Conservation (phyloP, 2,888 invertebrate species). For the Neoitamus cyanurus region DNA sequence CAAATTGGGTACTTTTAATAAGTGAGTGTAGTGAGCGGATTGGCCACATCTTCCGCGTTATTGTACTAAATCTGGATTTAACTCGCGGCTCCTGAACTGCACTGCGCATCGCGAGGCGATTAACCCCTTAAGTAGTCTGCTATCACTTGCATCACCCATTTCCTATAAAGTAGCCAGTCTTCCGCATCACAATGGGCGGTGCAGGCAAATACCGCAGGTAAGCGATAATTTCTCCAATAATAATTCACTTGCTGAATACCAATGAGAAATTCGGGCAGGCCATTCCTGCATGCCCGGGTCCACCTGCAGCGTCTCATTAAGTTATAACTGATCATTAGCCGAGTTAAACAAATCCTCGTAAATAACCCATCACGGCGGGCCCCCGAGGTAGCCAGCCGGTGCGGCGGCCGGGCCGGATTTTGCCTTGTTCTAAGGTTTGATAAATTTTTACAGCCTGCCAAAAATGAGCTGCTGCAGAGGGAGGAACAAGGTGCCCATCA, state of each 20-base stretch:
- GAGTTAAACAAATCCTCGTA: slow-evolving; percentile 28
- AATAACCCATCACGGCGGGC: slow-evolving; percentile 13
- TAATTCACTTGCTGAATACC: not conserved
- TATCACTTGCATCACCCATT: not conserved
- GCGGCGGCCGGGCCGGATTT: not conserved
- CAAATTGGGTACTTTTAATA: too few relatives aligned
- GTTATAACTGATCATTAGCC: not conserved
- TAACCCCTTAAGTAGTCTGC: not conserved
- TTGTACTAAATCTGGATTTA: not conserved
- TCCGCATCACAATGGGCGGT: not conserved
- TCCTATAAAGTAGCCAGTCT: not conserved
- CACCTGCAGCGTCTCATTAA: slow-evolving; percentile 1
- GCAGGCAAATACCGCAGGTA: not conserved
- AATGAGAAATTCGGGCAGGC: not conserved
- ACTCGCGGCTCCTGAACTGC: not conserved
- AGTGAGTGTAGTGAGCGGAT: too few relatives aligned
- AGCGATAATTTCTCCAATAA: not conserved
- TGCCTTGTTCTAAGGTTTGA: slow-evolving; percentile 31
- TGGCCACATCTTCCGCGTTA: too few relatives aligned
- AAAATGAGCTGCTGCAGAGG: not conserved
- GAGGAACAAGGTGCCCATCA: not conserved
- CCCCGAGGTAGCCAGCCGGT: not conserved
- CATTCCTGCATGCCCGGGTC: not conserved
- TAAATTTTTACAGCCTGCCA: not conserved
- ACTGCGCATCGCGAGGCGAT: not conserved